Percentiles rank a stretch among this genome's conserved stretches.
phyloP scores from a whole-genome alignment of 1,140 invertebrate genomes.

The Gonioctena quinquepunctata region DNA sequence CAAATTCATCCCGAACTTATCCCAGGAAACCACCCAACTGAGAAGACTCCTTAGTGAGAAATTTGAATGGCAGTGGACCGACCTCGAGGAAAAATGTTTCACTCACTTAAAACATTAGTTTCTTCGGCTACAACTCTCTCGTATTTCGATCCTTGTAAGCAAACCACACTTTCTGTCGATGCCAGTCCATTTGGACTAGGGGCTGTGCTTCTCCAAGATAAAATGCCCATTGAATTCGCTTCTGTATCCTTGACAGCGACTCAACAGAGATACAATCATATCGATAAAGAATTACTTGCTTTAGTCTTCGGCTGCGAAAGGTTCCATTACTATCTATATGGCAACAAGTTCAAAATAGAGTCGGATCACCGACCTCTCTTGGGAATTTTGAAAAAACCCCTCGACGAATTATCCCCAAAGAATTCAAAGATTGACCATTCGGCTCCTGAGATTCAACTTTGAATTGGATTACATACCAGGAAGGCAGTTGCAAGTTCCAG shows the following conservation, averaged over 20 bases:
- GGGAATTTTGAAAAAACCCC: slow-evolving; percentile 48
- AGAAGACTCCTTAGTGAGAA: background rate
- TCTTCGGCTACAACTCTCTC: background rate
- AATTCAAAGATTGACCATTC: slow-evolving; percentile 1
- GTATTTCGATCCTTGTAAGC: slow-evolving; percentile 25
- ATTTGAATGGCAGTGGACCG: background rate
- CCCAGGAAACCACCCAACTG: background rate
- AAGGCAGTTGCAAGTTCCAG: background rate
- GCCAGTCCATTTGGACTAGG: slow-evolving; percentile 57
- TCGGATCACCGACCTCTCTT: slow-evolving; percentile 53
- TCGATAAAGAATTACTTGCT: slow-evolving; percentile 55
- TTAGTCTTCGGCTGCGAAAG: slow-evolving; percentile 40
- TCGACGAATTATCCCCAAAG: slow-evolving; percentile 31
- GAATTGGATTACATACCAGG: background rate
- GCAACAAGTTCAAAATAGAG: slow-evolving; percentile 39
- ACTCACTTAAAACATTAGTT: background rate
- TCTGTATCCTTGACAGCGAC: slow-evolving; percentile 43
- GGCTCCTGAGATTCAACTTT: background rate
- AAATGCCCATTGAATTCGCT: slow-evolving; percentile 50
- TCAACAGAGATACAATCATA: slow-evolving; percentile 52
- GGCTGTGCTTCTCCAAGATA: slow-evolving; percentile 52
- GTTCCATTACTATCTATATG: slow-evolving; percentile 47
- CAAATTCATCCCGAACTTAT: slow-evolving; percentile 1
- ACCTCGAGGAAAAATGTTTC: background rate
- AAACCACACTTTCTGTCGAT: slow-evolving; percentile 57